Percentiles rank a stretch among this genome's conserved stretches.
phyloP scores from a whole-genome alignment of 2,888 invertebrate genomes.

The Aproaerema taeniolella region DNA sequence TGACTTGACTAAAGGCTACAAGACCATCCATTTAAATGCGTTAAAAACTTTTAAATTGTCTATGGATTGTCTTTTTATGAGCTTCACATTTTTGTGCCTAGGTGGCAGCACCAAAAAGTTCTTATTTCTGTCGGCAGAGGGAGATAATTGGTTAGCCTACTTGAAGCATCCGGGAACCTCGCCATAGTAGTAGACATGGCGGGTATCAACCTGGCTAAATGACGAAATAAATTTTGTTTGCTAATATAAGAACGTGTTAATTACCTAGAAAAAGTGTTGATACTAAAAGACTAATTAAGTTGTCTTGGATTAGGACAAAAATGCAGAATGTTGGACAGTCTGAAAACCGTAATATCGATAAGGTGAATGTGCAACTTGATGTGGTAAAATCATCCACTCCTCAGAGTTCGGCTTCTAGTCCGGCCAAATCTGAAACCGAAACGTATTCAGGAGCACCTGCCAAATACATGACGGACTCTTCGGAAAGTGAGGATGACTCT shows the following conservation, averaged over 20 bases:
- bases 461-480: conserved; percentile 94
- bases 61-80: conserved; percentile 7
- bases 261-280: conserved; percentile 73
- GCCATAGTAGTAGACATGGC: conserved; percentile 90
- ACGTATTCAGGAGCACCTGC: conserved; percentile 90
- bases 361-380: conserved; percentile 85
- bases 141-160: conserved; percentile 74
- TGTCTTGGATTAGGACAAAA: conserved; percentile 83
- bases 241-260: conserved; percentile 75
- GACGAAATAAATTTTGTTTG: conserved; percentile 79
- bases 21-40: no score
- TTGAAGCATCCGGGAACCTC: conserved; percentile 82
- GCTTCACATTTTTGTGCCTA: conserved; percentile 44
- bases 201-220: conserved; percentile 83
- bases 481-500: conserved; percentile 97
- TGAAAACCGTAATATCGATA: conserved; percentile 89
- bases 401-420: conserved; percentile 90
- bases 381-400: conserved; percentile 86
- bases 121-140: conserved; percentile 56
- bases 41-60: no score
- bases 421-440: conserved; percentile 91
- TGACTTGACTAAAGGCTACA: no score
- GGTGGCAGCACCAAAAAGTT: conserved; percentile 60
- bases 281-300: conserved; percentile 75
- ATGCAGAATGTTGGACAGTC: conserved; percentile 95